Conservation (phyloP, 2,797 vertebrate genomes). For the Tragelaphus eurycerus region DNA sequence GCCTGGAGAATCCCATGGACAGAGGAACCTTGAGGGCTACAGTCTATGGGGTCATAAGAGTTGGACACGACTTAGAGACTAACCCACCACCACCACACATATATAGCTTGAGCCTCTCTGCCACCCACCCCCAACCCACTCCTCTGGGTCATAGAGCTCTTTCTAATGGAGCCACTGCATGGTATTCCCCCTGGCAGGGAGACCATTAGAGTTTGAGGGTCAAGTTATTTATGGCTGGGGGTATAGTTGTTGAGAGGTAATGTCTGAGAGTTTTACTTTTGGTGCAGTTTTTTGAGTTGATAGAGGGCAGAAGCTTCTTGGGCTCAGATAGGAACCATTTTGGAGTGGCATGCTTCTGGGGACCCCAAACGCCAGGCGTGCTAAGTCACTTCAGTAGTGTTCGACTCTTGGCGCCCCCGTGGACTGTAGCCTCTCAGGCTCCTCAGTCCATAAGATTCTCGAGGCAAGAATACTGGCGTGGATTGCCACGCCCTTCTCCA, state of each 20-base stretch:
- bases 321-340: background rate
- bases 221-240: background rate
- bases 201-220: background rate
- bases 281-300: background rate
- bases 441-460: background rate
- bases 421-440: background rate
- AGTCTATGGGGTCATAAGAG: background rate
- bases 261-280: background rate
- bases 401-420: rapidly evolving
- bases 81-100: background rate
- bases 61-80: background rate
- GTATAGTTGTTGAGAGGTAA: background rate
- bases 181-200: background rate
- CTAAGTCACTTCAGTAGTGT: background rate
- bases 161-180: background rate
- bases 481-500: background rate
- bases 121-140: background rate
- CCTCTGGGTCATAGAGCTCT: background rate
- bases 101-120: background rate
- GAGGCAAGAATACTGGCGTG: background rate
- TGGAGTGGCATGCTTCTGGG: background rate
- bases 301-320: background rate
- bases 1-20: background rate
- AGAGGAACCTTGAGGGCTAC: background rate
- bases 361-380: background rate